Percentiles rank a stretch among this genome's conserved stretches.
These are phyloP conservation scores for Drosophila nigromelanica DNA, from an alignment of 1,140 invertebrate genomes.

Conservation along the genomic window DNA sequence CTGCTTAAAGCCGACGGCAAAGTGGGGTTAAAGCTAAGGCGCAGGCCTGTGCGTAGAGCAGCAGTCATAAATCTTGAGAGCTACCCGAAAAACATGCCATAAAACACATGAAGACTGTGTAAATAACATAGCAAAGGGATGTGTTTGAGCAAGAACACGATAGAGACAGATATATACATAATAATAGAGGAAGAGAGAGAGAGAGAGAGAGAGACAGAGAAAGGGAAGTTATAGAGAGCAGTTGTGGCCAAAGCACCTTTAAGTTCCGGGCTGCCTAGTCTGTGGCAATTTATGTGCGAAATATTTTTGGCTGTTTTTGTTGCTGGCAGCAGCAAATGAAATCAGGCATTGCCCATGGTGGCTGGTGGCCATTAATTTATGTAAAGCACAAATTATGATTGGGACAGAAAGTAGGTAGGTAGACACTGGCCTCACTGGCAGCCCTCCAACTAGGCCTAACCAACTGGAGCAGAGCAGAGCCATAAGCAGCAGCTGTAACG, in stretches of 20 bases:
- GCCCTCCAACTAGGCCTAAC: constrained; percentile 67
- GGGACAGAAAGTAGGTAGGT: constrained; percentile 28
- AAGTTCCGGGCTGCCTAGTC: constrained; percentile 47
- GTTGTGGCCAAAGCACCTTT: constrained; percentile 45
- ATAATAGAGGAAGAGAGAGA: no score
- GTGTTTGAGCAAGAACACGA: constrained; percentile 16
- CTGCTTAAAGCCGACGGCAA: constrained; percentile 56
- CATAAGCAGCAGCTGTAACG: constrained; percentile 59
- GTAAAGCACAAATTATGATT: constrained; percentile 83
- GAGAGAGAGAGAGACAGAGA: not conserved
- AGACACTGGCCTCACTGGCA: constrained; percentile 36
- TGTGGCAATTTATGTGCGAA: constrained; percentile 72
- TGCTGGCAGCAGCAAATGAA: constrained; percentile 52
- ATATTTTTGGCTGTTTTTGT: constrained; percentile 40
- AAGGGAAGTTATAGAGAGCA: not conserved
- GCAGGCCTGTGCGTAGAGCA: not conserved
- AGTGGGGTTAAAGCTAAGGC: constrained; percentile 57
- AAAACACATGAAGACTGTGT: constrained; percentile 80
- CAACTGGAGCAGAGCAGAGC: constrained; percentile 48
- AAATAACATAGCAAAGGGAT: constrained; percentile 64
- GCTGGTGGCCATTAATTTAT: constrained; percentile 80
- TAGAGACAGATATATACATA: constrained; percentile 12
- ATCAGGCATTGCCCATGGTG: constrained; percentile 55
- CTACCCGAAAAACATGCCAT: constrained; percentile 70
- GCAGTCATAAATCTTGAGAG: constrained; percentile 55